A percentile compares a stretch with the other conserved stretches of the same genome.
Conservation (phyloP, 2,797 vertebrate species). For the Rhinogobio ventralis region DNA sequence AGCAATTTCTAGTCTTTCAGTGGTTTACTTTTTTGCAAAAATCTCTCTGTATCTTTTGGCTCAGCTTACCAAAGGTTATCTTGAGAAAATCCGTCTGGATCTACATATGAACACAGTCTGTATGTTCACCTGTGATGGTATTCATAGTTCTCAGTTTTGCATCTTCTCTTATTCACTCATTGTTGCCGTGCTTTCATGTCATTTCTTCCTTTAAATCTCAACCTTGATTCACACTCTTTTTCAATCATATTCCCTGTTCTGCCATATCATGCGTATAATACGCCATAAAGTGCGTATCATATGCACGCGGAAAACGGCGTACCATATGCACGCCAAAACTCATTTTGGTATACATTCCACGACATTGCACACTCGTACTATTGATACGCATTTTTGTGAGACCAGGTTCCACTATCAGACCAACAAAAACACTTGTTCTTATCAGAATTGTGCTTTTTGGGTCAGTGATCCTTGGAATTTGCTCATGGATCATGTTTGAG, state of each 20-base stretch:
- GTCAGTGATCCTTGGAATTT: constrained; percentile 12
- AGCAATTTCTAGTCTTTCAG: not conserved
- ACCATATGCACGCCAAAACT: too few species aligned
- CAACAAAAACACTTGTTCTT: not conserved
- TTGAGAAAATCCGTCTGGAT: not conserved
- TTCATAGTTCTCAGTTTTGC: not conserved
- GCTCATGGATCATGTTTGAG: constrained; percentile 1
- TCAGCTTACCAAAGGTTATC: not conserved
- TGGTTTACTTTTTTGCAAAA: not conserved
- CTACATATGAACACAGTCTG: not conserved
- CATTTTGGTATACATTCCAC: too few species aligned
- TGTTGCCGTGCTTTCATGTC: not conserved
- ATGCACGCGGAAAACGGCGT: too few species aligned
- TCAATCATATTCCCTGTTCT: not conserved
- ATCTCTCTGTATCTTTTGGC: not conserved
- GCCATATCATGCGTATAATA: too few species aligned
- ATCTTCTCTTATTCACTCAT: not conserved
- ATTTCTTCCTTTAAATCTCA: not conserved
- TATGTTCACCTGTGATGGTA: not conserved
- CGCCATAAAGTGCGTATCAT: too few species aligned
- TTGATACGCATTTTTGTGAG: too few species aligned
- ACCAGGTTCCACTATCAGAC: too few species aligned
- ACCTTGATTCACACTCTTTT: not conserved
- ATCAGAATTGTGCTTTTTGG: not conserved
- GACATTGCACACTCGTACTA: too few species aligned